Conservation (phyloP, 1,140 invertebrate species). For the Ostrea denselamellosa region DNA sequence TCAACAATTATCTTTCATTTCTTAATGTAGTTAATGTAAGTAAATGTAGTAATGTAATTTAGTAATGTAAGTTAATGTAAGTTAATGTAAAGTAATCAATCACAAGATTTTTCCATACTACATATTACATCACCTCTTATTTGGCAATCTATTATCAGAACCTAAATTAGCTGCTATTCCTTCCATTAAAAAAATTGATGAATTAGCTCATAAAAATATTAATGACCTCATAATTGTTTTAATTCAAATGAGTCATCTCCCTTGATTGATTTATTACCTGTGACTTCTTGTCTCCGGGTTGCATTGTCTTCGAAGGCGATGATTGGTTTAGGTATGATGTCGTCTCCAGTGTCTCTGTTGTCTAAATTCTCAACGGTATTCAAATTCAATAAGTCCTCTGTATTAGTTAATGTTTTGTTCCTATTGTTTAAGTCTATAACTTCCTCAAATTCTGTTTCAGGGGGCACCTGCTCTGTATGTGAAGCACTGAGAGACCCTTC, state of each 20-base stretch:
- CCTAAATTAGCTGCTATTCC: neutral
- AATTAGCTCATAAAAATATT: neutral
- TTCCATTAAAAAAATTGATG: neutral
- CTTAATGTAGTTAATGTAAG: too few relatives aligned
- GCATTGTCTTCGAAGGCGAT: conserved; percentile 74
- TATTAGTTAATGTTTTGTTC: conserved; percentile 54
- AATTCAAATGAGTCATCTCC: too few relatives aligned
- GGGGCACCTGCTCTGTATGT: conserved; percentile 53
- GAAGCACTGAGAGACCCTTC: conserved; percentile 57
- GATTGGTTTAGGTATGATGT: conserved; percentile 62
- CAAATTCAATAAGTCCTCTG: conserved; percentile 67
- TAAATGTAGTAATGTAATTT: too few relatives aligned
- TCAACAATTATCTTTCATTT: neutral
- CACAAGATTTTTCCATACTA: too few relatives aligned
- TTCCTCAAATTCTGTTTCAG: conserved; percentile 65
- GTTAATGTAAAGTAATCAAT: too few relatives aligned
- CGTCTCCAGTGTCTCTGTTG: conserved; percentile 57
- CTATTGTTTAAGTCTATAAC: conserved; percentile 70
- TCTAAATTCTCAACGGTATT: conserved; percentile 62
- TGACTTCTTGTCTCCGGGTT: conserved; percentile 70
- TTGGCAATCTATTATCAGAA: neutral
- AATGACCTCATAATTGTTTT: neutral
- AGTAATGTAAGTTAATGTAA: too few relatives aligned
- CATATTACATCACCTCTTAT: neutral
- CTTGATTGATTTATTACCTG: conserved; percentile 61